Base-by-base conservation (phyloP, 1,140 invertebrate genomes). In the Drosophila tropicalis region DNA sequence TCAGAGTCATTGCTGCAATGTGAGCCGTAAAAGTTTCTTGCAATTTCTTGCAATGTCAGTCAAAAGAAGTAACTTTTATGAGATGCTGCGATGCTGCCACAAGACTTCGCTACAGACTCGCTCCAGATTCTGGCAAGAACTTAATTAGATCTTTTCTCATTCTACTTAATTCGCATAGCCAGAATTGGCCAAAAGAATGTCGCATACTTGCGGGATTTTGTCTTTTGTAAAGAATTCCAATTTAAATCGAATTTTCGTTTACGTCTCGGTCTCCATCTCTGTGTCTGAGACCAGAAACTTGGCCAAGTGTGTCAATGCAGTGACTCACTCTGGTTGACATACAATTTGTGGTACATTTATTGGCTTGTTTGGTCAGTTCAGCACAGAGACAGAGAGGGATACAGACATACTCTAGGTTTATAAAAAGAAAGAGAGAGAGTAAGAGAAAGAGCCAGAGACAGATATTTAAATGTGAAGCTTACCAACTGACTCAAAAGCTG, bases 331-430 rank as follows among this genome's bases (percentile, higher is more conserved):
- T 81, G 68, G 60, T 66, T 86, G 81, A 82, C 84, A 89, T 87
- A 89, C 84, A 89, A 86, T 86, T 86, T 87, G 84, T 84, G 84
- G 84, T 84, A 81, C 81, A 89, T 89, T 89, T 89, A 89, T 89
- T 89, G 84, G 85, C 84, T 89, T 84, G 84, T 87, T 79, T 89
- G 81, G 80, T 75, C 84, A 78, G 72, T 54, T 57, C 61, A 62
- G 65, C 60, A 60, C 60, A 72, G 15, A 72, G 22, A 40, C n/a
- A 29, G 56, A 15, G 17, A 66, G 13, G 15, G 1, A 41, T 2
- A n/a, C 1, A 41, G 7, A 22, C 22, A 22, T 22, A 22, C 22
- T 22, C 22, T 22, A 41, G 4, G 13, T n/a, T n/a, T 15, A 41
- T 41, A n/a, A n/a, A 40, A 7, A 32, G 22, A 17, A 13, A 44